Conservation (phyloP, 2,113 vertebrate species). For the Chloebia gouldiae region DNA sequence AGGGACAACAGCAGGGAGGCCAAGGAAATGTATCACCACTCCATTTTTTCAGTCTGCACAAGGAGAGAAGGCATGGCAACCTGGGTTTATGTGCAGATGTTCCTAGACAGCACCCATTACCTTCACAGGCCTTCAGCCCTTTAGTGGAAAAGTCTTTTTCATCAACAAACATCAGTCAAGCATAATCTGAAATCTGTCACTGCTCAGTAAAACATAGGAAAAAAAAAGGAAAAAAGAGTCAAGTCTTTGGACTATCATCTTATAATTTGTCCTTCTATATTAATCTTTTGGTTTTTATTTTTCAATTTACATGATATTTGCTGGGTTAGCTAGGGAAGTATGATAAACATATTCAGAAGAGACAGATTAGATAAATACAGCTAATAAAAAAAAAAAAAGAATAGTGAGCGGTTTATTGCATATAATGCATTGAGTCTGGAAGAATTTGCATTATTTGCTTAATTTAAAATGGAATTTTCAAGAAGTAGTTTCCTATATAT, state of each 20-base stretch:
- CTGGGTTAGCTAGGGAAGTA: not conserved
- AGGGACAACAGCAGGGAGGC: not conserved
- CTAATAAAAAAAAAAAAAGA: not conserved
- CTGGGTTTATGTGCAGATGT: not conserved
- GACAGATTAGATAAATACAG: not conserved
- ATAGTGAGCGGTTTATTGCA: not conserved
- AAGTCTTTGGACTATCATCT: not conserved
- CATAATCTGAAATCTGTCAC: not conserved
- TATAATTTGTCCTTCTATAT: not conserved
- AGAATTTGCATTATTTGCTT: not conserved
- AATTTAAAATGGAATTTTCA: not conserved
- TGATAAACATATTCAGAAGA: not conserved
- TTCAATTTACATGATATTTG: not conserved
- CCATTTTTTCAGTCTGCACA: not conserved
- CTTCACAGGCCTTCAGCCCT: not conserved
- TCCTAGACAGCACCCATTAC: not conserved
- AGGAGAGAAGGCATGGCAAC: not conserved
- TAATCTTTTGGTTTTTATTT: not conserved
- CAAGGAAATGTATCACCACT: not conserved
- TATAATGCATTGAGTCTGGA: not conserved
- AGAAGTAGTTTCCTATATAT: not conserved
- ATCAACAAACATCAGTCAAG: not conserved
- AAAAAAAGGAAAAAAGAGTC: not conserved
- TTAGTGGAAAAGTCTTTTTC: not conserved
- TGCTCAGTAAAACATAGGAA: not conserved